Conservation (phyloP, 2,888 invertebrate genomes). For the Ophonus ardosiacus region DNA sequence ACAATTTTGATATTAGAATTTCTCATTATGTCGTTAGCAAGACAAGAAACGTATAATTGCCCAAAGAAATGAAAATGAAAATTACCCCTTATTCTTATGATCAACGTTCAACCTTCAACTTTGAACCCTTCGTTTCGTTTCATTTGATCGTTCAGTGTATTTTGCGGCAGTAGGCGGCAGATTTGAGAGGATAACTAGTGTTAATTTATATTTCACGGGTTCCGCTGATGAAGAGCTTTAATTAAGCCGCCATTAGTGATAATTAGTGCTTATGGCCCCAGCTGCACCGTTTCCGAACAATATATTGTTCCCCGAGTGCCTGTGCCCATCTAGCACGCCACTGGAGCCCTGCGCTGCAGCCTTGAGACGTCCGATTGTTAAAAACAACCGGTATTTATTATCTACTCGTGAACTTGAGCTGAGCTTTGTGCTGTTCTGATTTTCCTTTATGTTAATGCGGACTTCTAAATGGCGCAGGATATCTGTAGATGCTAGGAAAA, state of each 20-base stretch:
- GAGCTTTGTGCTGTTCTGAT: conserved; percentile 19
- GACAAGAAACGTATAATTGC: conserved; percentile 24
- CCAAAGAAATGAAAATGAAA: background rate
- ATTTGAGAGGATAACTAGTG: conserved; percentile 54
- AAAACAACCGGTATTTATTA: conserved; percentile 29
- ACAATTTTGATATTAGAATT: background rate
- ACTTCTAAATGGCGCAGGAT: background rate
- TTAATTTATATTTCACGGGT: conserved; percentile 58
- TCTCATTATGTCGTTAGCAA: background rate
- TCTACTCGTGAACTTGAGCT: conserved; percentile 26
- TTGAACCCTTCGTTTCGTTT: background rate
- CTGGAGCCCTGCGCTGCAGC: background rate
- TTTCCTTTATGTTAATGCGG: conserved; percentile 40
- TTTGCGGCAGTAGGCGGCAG: conserved; percentile 15
- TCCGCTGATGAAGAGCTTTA: conserved; percentile 57
- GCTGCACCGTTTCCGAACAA: conserved; percentile 47
- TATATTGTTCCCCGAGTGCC: conserved; percentile 51
- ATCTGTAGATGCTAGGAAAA: background rate
- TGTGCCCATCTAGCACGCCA: background rate
- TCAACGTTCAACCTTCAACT: background rate
- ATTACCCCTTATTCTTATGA: background rate
- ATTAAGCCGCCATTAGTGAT: conserved; percentile 58
- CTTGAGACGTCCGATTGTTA: conserved; percentile 18
- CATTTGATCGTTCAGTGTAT: background rate
- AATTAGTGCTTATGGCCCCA: conserved; percentile 58